These are phyloP conservation scores for Nezara viridula DNA, from an alignment of 2,888 invertebrate genomes.

Conservation along the genomic window DNA sequence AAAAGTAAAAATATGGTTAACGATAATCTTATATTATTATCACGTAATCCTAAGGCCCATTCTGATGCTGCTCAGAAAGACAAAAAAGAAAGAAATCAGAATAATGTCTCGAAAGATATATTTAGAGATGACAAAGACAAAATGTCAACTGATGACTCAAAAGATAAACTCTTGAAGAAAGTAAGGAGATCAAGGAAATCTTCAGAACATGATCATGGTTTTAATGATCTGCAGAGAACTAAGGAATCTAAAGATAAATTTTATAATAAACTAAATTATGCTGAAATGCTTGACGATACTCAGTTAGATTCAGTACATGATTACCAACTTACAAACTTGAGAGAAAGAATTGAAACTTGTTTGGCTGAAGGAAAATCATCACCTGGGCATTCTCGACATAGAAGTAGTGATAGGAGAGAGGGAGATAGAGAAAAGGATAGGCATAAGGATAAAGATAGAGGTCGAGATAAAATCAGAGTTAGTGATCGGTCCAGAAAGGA, in stretches of 20 bases:
- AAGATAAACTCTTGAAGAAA: constrained; percentile 23
- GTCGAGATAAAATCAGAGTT: background rate
- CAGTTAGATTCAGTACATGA: constrained; percentile 15
- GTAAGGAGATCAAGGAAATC: constrained; percentile 2
- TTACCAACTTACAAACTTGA: constrained; percentile 43
- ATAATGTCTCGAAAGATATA: background rate
- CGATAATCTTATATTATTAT: constrained; percentile 24
- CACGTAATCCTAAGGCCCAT: background rate
- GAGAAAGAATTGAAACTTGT: constrained; percentile 23
- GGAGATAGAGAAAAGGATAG: constrained; percentile 25
- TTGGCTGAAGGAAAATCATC: constrained; percentile 1
- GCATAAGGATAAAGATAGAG: background rate
- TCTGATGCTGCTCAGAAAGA: background rate
- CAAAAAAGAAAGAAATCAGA: background rate
- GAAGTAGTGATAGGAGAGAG: constrained; percentile 20
- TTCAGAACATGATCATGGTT: background rate
- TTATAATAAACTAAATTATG: constrained; percentile 15
- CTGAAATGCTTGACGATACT: constrained; percentile 25
- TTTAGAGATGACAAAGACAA: background rate
- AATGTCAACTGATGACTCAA: background rate
- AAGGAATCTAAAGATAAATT: background rate
- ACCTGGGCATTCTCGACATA: background rate
- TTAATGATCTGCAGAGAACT: background rate
- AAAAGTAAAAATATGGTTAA: background rate
- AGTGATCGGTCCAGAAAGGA: background rate